These are phyloP conservation scores for Sylvia atricapilla DNA, from an alignment of 2,113 vertebrate species.

Conservation along the genomic window DNA sequence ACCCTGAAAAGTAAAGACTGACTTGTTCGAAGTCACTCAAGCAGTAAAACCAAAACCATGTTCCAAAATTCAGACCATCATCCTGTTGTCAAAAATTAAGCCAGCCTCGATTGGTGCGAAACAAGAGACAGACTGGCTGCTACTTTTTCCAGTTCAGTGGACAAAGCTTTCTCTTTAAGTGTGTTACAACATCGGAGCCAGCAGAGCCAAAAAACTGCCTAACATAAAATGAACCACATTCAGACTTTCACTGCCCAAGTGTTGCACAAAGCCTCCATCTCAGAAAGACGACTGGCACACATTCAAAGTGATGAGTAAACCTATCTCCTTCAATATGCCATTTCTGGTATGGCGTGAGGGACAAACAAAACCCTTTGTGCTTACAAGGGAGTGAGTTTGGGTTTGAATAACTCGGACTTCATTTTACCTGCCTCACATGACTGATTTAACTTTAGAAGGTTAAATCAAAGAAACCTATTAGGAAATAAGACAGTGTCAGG, in stretches of 20 bases:
- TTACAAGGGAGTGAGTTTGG: background rate
- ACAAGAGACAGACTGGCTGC: slow-evolving; percentile 29
- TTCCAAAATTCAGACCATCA: slow-evolving; percentile 32
- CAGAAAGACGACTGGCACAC: background rate
- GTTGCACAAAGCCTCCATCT: background rate
- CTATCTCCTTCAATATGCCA: background rate
- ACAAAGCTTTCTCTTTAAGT: slow-evolving; percentile 28
- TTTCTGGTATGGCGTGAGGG: background rate
- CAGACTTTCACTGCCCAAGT: slow-evolving; percentile 25
- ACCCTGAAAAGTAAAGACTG: background rate
- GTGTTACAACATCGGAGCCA: background rate
- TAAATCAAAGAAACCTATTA: background rate
- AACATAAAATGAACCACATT: background rate
- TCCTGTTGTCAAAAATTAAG: slow-evolving; percentile 3
- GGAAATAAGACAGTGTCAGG: background rate
- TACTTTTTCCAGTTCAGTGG: slow-evolving; percentile 11
- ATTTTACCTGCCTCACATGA: background rate
- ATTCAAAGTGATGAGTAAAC: background rate
- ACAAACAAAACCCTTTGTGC: background rate
- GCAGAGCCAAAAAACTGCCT: background rate
- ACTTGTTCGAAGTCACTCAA: slow-evolving; percentile 22
- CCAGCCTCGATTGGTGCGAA: background rate
- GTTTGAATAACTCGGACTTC: background rate
- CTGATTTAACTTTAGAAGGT: background rate
- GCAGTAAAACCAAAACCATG: background rate